Conservation (phyloP, 2,113 vertebrate species). For the Lepus americanus region DNA sequence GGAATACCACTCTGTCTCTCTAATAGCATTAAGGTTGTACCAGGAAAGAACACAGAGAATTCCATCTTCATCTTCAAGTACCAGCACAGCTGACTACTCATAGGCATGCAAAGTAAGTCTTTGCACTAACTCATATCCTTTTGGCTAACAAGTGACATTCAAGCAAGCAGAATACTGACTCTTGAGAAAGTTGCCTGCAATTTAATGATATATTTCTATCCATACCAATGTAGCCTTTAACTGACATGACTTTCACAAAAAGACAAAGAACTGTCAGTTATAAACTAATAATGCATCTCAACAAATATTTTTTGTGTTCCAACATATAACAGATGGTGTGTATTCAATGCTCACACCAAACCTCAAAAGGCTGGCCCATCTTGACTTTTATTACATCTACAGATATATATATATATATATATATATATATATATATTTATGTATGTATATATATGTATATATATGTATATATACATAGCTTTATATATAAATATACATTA, state of each 20-base stretch:
- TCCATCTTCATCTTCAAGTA: background rate
- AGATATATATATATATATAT: background rate
- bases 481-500: no score
- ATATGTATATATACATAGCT: no score
- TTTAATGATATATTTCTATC: conserved; percentile 11
- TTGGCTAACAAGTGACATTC: background rate
- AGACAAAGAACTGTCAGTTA: background rate
- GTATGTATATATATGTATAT: background rate
- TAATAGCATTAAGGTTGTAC: background rate
- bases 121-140: background rate
- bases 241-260: background rate
- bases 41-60: background rate
- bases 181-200: conserved; percentile 10
- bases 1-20: background rate
- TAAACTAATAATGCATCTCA: background rate
- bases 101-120: background rate
- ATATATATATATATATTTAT: background rate
- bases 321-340: background rate
- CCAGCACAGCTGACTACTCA: background rate
- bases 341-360: background rate
- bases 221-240: background rate
- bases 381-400: background rate
- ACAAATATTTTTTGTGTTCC: background rate
- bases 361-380: background rate
- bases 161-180: background rate